Percentiles rank a stretch among this genome's conserved stretches.
Conservation (phyloP, 2,113 vertebrate genomes). For the Peromyscus polionotus region DNA sequence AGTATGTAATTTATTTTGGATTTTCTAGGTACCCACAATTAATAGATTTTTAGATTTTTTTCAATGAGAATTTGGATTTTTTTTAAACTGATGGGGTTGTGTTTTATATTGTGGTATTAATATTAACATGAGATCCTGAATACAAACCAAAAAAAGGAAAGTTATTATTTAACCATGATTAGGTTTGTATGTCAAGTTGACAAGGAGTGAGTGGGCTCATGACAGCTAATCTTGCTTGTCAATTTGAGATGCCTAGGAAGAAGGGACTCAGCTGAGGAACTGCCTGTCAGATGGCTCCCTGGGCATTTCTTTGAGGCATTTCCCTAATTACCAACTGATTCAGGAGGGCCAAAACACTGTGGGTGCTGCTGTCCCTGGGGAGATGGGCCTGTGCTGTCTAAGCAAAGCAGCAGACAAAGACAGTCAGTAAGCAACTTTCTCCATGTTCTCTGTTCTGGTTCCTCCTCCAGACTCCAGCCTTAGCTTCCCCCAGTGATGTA, state of each 20-base stretch:
- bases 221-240: background rate
- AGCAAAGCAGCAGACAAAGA: background rate
- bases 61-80: background rate
- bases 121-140: background rate
- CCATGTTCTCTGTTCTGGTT: background rate
- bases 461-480: background rate
- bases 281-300: background rate
- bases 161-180: background rate
- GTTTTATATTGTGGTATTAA: background rate
- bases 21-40: background rate
- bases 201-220: background rate
- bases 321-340: background rate
- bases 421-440: background rate
- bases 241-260: background rate
- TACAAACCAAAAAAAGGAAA: background rate
- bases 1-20: background rate
- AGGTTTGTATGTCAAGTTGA: background rate
- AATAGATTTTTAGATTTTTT: background rate
- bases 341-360: background rate
- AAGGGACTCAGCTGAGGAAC: background rate
- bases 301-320: background rate
- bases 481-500: background rate
- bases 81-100: background rate
- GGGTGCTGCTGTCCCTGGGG: background rate
- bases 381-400: background rate